A percentile compares a stretch with the other conserved stretches of the same genome.
phyloP scores from a whole-genome alignment of 2,113 vertebrate species.

The Ornithorhynchus anatinus region DNA sequence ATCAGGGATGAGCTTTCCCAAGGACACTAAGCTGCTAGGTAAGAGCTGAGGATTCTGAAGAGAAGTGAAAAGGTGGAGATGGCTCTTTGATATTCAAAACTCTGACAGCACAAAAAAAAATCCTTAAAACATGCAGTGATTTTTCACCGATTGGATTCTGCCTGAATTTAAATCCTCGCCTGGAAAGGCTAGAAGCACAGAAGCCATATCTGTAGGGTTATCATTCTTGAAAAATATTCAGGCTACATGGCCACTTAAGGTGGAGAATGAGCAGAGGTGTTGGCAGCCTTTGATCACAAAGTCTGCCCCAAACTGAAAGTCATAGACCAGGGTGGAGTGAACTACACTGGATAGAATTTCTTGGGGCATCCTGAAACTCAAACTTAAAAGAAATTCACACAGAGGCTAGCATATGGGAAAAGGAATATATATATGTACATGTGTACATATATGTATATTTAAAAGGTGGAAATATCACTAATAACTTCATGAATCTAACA shows the following conservation, averaged over 20 bases:
- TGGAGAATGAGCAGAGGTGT: background rate
- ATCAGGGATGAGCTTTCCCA: no score
- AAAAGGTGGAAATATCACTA: constrained; percentile 44
- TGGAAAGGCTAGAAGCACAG: no score
- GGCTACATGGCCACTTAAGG: background rate
- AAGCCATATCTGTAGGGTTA: no score
- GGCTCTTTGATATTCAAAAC: background rate
- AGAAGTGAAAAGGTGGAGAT: no score
- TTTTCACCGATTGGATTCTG: no score
- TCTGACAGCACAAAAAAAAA: background rate
- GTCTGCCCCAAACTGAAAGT: background rate
- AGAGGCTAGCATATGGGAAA: background rate
- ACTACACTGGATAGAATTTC: background rate
- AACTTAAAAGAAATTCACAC: background rate
- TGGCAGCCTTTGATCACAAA: background rate
- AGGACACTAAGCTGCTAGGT: no score
- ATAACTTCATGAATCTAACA: constrained; percentile 63
- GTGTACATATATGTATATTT: constrained; percentile 13
- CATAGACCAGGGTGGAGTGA: background rate
- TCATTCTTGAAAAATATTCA: background rate
- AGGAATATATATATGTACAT: background rate
- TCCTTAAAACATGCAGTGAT: background rate
- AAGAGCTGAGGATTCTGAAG: background rate
- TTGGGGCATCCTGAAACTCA: background rate
- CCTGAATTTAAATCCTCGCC: no score